Evolutionary conservation across 2,888 invertebrate genomes (phyloP).

Genomic region (Zaprionus obscuricornis): DNA sequence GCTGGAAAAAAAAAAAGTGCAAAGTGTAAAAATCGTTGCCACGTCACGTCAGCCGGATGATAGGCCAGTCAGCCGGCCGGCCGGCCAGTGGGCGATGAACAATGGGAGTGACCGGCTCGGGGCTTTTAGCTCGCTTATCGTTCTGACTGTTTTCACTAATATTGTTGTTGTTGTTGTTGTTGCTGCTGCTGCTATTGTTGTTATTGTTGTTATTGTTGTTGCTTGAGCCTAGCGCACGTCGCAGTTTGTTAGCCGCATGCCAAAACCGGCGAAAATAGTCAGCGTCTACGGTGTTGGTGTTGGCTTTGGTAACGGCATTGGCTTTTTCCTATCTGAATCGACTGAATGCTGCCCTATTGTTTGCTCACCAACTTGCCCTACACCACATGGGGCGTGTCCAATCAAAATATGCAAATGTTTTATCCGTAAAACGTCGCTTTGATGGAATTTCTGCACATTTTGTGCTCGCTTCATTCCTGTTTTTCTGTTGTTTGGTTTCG

Average conservation of each 20-base stretch:
- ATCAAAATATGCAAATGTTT: constrained; percentile 76
- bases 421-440: constrained; percentile 75
- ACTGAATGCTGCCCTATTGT: constrained; percentile 63
- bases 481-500: constrained; percentile 53
- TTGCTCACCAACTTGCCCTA: constrained; percentile 60
- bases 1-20: constrained; percentile 62
- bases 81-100: constrained; percentile 40
- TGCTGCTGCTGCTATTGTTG: constrained; percentile 7
- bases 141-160: constrained; percentile 27
- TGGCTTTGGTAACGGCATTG: constrained; percentile 19
- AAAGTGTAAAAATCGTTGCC: constrained; percentile 74
- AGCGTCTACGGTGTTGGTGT: background rate
- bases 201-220: constrained; percentile 23
- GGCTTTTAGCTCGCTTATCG: constrained; percentile 54
- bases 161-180: constrained; percentile 6
- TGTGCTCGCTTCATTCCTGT: constrained; percentile 20
- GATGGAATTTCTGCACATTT: constrained; percentile 75
- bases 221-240: constrained; percentile 55
- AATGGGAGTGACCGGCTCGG: constrained; percentile 50
- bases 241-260: constrained; percentile 63
- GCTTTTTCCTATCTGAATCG: constrained; percentile 24
- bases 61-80: constrained; percentile 49
- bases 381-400: constrained; percentile 65
- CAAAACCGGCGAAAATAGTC: constrained; percentile 33
- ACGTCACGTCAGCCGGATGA: constrained; percentile 71